phyloP scores from a whole-genome alignment of 2,113 vertebrate species.

The Oophaga pumilio region DNA sequence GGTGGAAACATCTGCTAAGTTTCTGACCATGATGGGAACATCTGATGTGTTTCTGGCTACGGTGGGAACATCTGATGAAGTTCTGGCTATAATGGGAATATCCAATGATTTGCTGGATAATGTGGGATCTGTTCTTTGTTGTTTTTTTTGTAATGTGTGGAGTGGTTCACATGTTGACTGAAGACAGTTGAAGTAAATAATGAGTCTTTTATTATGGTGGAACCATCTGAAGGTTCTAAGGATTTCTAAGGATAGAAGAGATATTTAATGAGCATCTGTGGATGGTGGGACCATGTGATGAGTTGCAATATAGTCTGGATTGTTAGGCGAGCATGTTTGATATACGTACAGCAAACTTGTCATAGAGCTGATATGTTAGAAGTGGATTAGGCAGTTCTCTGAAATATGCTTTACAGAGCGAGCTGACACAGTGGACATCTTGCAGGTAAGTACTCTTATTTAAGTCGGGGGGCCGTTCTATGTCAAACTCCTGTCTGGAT shows the following conservation, averaged over 20 bases:
- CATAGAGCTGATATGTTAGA: constrained; percentile 93
- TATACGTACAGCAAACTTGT: constrained; percentile 89
- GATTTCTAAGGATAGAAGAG: too few species aligned
- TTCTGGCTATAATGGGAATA: not conserved
- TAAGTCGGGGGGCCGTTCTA: constrained; percentile 78
- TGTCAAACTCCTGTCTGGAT: constrained; percentile 85
- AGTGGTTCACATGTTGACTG: too few species aligned
- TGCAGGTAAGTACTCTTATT: constrained; percentile 85
- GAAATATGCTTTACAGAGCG: constrained; percentile 93
- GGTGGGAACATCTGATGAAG: not conserved
- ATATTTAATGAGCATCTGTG: not conserved
- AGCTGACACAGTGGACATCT: constrained; percentile 95
- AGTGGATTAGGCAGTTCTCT: constrained; percentile 92
- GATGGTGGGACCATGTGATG: not conserved
- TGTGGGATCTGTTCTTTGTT: not conserved
- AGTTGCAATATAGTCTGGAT: too few species aligned
- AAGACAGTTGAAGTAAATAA: too few species aligned
- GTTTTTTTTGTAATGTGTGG: too few species aligned
- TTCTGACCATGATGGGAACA: not conserved
- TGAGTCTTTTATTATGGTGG: not conserved
- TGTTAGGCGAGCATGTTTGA: too few species aligned
- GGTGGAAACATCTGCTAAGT: not conserved
- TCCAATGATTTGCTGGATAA: not conserved
- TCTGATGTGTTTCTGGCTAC: not conserved
- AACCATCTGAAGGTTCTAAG: too few species aligned